Evolutionary conservation across 2,113 vertebrate genomes (phyloP).

Genomic region (Heterotilapia buettikoferi): DNA sequence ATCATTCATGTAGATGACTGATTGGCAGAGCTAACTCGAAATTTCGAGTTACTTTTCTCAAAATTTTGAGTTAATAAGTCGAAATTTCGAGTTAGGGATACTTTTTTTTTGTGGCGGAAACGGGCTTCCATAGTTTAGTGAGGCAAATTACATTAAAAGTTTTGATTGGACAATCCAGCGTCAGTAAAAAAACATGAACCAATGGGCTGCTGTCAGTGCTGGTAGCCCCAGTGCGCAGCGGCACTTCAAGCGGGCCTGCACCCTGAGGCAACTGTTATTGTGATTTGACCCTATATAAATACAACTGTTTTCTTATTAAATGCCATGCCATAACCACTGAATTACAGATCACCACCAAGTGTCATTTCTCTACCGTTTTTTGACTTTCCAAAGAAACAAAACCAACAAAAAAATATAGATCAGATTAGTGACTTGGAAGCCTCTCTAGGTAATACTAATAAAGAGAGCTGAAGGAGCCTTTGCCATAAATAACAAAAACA

Average conservation of each 20-base stretch:
- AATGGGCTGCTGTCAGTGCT: not conserved
- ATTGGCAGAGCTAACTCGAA: not conserved
- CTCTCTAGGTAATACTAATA: not conserved
- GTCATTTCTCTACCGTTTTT: not conserved
- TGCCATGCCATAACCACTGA: not conserved
- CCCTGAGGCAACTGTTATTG: not conserved
- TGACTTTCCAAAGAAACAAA: not conserved
- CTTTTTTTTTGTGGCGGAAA: not conserved
- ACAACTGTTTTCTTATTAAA: not conserved
- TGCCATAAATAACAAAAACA: not conserved
- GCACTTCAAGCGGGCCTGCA: not conserved
- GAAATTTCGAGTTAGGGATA: not conserved
- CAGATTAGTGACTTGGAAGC: not conserved
- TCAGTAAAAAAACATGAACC: not conserved
- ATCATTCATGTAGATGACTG: not conserved
- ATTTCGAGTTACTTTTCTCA: not conserved
- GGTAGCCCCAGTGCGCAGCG: not conserved
- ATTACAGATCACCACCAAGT: not conserved
- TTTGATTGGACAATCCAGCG: accelerated
- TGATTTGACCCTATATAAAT: not conserved
- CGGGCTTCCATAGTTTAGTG: accelerated
- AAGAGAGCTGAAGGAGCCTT: not conserved
- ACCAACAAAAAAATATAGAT: not conserved
- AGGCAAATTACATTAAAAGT: not conserved
- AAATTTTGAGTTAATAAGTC: not conserved